phyloP scores from a whole-genome alignment of 2,888 invertebrate species.

The Diarsia mendica region DNA sequence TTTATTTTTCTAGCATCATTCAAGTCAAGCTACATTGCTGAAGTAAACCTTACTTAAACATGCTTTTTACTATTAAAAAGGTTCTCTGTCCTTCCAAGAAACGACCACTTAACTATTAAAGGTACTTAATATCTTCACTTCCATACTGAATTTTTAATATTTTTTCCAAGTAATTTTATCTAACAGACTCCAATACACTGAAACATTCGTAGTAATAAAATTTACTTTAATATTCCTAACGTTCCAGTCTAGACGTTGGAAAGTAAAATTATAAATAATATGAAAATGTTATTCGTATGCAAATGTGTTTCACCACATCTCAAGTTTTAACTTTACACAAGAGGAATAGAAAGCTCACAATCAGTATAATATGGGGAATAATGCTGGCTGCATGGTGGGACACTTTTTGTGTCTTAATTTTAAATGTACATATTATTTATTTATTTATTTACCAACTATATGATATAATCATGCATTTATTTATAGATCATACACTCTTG shows the following conservation, averaged over 20 bases:
- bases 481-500: no score
- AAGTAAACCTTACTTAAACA: no score
- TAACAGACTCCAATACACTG: conserved; percentile 3
- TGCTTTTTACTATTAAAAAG: no score
- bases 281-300: conserved; percentile 50
- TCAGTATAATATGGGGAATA: conserved; percentile 31
- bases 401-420: conserved; percentile 6
- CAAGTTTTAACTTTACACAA: conserved; percentile 53
- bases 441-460: no score
- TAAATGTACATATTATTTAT: no score
- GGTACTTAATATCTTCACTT: neutral
- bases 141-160: conserved; percentile 1
- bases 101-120: no score
- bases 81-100: no score
- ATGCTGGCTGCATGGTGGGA: conserved; percentile 14
- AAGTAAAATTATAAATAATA: conserved; percentile 56
- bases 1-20: no score
- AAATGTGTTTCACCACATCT: conserved; percentile 51
- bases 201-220: conserved; percentile 26
- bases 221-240: conserved; percentile 42
- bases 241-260: conserved; percentile 50
- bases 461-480: no score
- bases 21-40: no score
- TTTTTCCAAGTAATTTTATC: conserved; percentile 2
- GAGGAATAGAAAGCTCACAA: conserved; percentile 45